A percentile compares a stretch with the other conserved stretches of the same genome.
Evolutionary conservation across 92 coral and sea anemone genomes (phyloP).

Genomic region (Ricordea florida): DNA sequence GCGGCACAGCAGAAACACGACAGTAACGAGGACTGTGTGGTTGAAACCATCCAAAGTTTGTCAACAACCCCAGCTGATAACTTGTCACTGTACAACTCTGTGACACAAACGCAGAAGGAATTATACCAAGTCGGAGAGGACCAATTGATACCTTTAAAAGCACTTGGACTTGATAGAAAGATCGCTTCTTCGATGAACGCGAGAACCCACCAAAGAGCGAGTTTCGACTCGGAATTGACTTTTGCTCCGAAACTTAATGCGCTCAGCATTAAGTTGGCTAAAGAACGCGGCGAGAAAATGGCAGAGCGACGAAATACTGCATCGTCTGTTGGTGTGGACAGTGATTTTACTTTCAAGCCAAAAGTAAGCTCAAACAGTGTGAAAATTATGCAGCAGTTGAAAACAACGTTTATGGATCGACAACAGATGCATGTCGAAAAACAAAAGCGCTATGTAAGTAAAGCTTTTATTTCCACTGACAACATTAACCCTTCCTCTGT

Average conservation of each 20-base stretch:
- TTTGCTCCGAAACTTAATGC: slow-evolving; percentile 93
- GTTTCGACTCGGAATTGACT: slow-evolving; percentile 91
- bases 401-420: slow-evolving; percentile 94
- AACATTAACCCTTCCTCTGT: too few species aligned
- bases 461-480: too few species aligned
- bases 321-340: slow-evolving; percentile 59
- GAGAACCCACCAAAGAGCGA: slow-evolving; percentile 56
- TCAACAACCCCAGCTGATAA: slow-evolving; percentile 78
- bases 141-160: slow-evolving; percentile 64
- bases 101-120: slow-evolving; percentile 30
- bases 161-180: slow-evolving; percentile 44
- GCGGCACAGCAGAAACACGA: slow-evolving; percentile 35
- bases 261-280: slow-evolving; percentile 89
- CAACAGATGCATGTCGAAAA: slow-evolving; percentile 91
- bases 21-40: slow-evolving; percentile 46
- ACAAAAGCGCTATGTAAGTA: slow-evolving; percentile 87
- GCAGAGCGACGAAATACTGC: slow-evolving; percentile 50
- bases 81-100: slow-evolving; percentile 60
- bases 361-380: slow-evolving; percentile 93
- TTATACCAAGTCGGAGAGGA: slow-evolving; percentile 16
- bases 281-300: slow-evolving; percentile 64
- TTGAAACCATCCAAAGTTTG: slow-evolving; percentile 58
- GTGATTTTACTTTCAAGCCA: slow-evolving; percentile 92
- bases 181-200: slow-evolving; percentile 70
- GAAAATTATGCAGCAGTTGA: slow-evolving; percentile 85